Base-by-base conservation (phyloP, 2,888 invertebrate genomes). In the Pocota personata region DNA sequence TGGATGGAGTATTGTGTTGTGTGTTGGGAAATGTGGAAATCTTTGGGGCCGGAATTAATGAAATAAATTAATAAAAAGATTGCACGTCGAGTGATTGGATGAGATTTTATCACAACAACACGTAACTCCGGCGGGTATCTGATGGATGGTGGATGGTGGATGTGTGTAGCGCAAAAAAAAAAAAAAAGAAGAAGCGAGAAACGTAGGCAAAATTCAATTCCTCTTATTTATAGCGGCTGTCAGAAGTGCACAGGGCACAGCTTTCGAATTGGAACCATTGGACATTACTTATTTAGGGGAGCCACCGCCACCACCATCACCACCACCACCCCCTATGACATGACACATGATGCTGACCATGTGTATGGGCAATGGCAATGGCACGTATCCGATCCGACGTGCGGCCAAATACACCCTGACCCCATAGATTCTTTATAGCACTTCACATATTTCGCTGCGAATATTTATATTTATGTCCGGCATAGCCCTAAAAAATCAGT, bases 391-490 rank as follows among this genome's bases (percentile, higher is more conserved):
- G 80, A 76, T 76, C 40, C 58, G 82, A 86, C 84, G 80, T 80
- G 84, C 55, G 75, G 48, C 76, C 43, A 46, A 6, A n/a, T 14
- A 16, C 48, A 57, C 32, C 72, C 76, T 76, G 75, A 84, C 69
- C 86, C 76, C 86, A 86, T 57, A 71, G 86, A 86, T 86, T 86
- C 86, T 76, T 82, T 86, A 86, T 86, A 82, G 82, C 86, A 86
- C 86, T 86, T 86, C 86, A 86, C 86, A 86, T 86, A 86, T 86
- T 86, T 86, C 76, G 86, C 71, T 80, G 86, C 76, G 86, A 86
- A 86, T 82, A 86, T 86, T 86, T 86, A 86, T 86, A 86, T 86
- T 86, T 86, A 86, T 86, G 86, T 82, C 86, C 82, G 72, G 86
- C 86, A 66, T 86, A 77, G 86, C 86, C 86, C 82, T 86, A 86